A percentile compares a stretch with the other conserved stretches of the same genome.
phyloP scores from a whole-genome alignment of 2,888 invertebrate species.

The Allygus modestus region DNA sequence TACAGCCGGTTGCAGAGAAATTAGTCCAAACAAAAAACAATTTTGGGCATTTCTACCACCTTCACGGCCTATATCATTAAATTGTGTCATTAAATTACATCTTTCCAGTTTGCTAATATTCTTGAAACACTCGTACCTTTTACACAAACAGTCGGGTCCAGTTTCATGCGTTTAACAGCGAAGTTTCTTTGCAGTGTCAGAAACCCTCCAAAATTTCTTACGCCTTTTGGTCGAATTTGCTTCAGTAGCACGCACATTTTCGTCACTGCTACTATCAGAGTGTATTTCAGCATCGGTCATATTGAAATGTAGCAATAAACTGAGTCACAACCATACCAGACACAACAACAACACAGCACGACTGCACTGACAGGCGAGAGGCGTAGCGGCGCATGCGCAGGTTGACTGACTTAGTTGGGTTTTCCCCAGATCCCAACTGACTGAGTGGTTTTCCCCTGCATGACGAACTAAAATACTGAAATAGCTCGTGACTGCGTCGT shows the following conservation, averaged over 20 bases:
- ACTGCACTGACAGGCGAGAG: too few relatives aligned
- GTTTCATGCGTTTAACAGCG: slow-evolving; percentile 15
- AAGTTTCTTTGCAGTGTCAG: slow-evolving; percentile 1
- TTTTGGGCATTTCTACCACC: slow-evolving; percentile 52
- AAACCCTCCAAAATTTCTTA: background rate
- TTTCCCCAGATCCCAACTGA: too few relatives aligned
- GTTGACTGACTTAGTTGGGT: too few relatives aligned
- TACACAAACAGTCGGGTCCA: slow-evolving; percentile 34
- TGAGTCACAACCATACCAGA: background rate
- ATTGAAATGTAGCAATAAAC: too few relatives aligned
- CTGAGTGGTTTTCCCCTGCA: slow-evolving; percentile 10
- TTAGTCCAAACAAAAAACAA: slow-evolving; percentile 29
- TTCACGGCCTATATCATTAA: slow-evolving; percentile 13
- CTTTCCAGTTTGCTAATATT: slow-evolving; percentile 16
- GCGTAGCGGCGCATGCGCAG: too few relatives aligned
- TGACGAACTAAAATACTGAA: background rate
- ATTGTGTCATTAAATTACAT: slow-evolving; percentile 1
- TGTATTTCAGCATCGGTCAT: too few relatives aligned
- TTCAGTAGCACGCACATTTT: background rate
- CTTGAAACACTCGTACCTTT: slow-evolving; percentile 53
- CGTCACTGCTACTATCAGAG: too few relatives aligned
- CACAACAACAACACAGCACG: background rate
- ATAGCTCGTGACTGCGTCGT: background rate
- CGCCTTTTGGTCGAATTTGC: background rate
- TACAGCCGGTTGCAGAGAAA: slow-evolving; percentile 18